Percentiles rank a stretch among this genome's conserved stretches.
Evolutionary conservation across 2,113 vertebrate genomes (phyloP).

Genomic region (Gallinago undulata): DNA sequence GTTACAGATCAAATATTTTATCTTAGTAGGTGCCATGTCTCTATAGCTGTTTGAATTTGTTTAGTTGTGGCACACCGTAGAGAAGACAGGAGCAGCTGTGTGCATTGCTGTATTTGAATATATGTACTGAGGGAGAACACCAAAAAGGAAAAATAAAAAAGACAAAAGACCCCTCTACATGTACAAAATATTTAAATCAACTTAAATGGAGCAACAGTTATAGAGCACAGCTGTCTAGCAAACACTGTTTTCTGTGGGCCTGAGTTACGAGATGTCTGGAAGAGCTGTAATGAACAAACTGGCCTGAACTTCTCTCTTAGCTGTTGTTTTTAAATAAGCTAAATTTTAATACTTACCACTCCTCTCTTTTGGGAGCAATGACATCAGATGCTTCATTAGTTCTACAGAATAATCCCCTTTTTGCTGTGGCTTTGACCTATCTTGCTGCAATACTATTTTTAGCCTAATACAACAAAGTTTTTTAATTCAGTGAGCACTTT

Average conservation of each 20-base stretch:
- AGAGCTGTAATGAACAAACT: neutral
- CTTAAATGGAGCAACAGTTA: neutral
- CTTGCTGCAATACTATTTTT: neutral
- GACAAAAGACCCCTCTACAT: neutral
- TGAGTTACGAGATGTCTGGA: neutral
- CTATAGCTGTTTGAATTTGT: neutral
- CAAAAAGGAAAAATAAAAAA: neutral
- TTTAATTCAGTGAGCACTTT: neutral
- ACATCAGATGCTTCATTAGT: neutral
- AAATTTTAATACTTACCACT: neutral
- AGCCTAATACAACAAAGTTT: neutral
- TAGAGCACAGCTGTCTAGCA: neutral
- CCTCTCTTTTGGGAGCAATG: neutral
- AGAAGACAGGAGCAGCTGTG: neutral
- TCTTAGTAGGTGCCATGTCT: neutral
- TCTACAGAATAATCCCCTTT: neutral
- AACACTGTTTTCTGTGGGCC: neutral
- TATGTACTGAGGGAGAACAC: neutral
- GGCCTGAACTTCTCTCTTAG: neutral
- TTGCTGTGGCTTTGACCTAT: neutral
- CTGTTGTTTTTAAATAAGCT: neutral
- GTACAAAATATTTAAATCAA: neutral
- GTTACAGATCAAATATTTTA: neutral
- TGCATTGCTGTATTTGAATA: neutral
- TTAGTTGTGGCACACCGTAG: fast-evolving